Percentiles rank a stretch among this genome's conserved stretches.
phyloP scores from a whole-genome alignment of 2,888 invertebrate genomes.

The Neocrepidodera transversa region DNA sequence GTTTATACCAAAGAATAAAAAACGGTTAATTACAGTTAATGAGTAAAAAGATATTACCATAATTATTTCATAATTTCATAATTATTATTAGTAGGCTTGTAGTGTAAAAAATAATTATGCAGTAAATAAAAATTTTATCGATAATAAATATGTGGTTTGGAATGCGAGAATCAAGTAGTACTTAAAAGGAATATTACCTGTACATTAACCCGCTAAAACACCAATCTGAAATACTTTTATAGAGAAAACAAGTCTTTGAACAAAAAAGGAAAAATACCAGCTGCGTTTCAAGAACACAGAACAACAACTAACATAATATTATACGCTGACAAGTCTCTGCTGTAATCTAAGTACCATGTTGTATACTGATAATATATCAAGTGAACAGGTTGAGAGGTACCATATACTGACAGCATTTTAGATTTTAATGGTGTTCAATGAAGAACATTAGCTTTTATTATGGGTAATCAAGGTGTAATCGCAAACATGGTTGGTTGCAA shows the following conservation, averaged over 20 bases:
- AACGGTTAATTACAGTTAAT: too few relatives aligned
- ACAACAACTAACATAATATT: conserved; percentile 5
- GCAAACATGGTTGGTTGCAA: conserved; percentile 33
- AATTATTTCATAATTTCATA: too few relatives aligned
- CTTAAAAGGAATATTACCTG: too few relatives aligned
- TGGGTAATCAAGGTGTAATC: conserved; percentile 33
- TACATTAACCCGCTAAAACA: too few relatives aligned
- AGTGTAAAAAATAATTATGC: too few relatives aligned
- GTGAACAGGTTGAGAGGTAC: conserved; percentile 34
- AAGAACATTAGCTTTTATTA: conserved; percentile 33
- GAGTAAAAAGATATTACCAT: too few relatives aligned
- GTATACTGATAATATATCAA: conserved; percentile 37
- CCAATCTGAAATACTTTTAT: not conserved
- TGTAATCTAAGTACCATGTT: conserved; percentile 28
- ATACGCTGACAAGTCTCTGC: conserved; percentile 7
- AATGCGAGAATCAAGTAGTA: too few relatives aligned
- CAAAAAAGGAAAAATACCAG: conserved; percentile 6
- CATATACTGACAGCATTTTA: conserved; percentile 35
- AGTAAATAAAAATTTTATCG: too few relatives aligned
- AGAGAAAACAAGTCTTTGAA: conserved; percentile 4
- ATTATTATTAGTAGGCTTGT: too few relatives aligned
- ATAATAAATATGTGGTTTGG: too few relatives aligned
- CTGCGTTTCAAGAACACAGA: not conserved
- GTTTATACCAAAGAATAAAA: too few relatives aligned
- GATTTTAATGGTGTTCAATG: conserved; percentile 32